Evolutionary conservation across 2,888 invertebrate genomes (phyloP), one percentile per base, ranked within the genome.

Genomic region (Schrankia costaestrigalis): DNA sequence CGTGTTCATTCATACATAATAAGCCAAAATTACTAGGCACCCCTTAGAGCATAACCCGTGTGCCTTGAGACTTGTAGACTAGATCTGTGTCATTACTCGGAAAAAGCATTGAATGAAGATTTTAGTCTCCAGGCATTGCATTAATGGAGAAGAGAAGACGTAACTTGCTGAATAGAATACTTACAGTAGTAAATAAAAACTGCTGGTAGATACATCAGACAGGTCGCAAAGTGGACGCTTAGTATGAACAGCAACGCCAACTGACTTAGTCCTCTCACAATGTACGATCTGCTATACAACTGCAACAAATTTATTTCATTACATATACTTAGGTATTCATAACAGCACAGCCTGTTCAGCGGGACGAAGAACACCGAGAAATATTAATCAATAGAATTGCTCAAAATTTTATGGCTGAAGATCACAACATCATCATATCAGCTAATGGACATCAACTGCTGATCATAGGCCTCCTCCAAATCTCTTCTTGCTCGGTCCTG

Each of bases 151-250:
- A n/a, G n/a, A n/a, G n/a, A n/a, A n/a, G n/a, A n/a, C n/a, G n/a
- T n/a, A n/a, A n/a, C n/a, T n/a, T n/a, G n/a, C n/a, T n/a, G n/a
- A n/a, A n/a, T n/a, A 21, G 8, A 1, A 11, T 41, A 58, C 74
- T 70, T 40, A 79, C 79, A 71, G 39, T 78, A 79, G 15, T 67
- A 64, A 0, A 33, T 9, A 1, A 61, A 4, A 15, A 69, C 46
- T 0, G 72, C 46, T 0, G 68, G 55, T 4, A 70, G 19, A 41
- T 69, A 78, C 17, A 73, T 50, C 26, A 71, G 31, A 38, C 78
- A 78, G 41, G 59, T 57, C 45, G 70, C 64, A 64, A 64, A 70
- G 46, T 80, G 78, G 8, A 60, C 48, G 0, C 68, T 56, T 7
- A 77, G 31, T 1, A 55, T 1, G 38, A 76, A 70, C 12, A 74